Conservation (phyloP, 2,797 vertebrate species). For the Erethizon dorsatum region DNA sequence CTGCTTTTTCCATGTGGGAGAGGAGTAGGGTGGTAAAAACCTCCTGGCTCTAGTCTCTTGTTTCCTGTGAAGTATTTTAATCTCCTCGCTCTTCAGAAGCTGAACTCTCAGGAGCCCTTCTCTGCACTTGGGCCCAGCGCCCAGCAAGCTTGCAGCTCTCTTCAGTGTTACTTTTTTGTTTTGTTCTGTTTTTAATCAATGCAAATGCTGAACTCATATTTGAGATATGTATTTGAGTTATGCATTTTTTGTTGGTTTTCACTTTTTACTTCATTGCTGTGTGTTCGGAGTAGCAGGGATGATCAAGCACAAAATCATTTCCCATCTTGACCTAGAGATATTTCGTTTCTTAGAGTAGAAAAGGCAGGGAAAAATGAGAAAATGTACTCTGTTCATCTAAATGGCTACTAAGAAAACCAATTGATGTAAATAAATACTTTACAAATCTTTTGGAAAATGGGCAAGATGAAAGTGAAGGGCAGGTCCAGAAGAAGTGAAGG, state of each 20-base stretch:
- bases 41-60: neutral
- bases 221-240: neutral
- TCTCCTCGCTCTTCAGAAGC: neutral
- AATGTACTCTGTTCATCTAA: neutral
- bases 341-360: conserved; percentile 29
- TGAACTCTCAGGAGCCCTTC: neutral
- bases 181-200: neutral
- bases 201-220: neutral
- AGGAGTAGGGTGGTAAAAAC: neutral
- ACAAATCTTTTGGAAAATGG: neutral
- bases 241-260: neutral
- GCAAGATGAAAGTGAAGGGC: neutral
- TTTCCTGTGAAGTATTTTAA: conserved; percentile 26
- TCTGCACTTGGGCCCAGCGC: neutral
- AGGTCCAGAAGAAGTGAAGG: neutral
- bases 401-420: neutral
- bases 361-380: neutral
- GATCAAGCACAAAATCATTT: neutral
- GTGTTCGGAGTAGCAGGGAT: neutral
- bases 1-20: conserved; percentile 1
- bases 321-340: neutral
- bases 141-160: neutral
- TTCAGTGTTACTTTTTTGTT: neutral
- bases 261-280: neutral
- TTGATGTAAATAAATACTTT: neutral